A percentile compares a stretch with the other conserved stretches of the same genome.
Conservation (phyloP, 1,140 invertebrate genomes). For the Aphis craccivora region DNA sequence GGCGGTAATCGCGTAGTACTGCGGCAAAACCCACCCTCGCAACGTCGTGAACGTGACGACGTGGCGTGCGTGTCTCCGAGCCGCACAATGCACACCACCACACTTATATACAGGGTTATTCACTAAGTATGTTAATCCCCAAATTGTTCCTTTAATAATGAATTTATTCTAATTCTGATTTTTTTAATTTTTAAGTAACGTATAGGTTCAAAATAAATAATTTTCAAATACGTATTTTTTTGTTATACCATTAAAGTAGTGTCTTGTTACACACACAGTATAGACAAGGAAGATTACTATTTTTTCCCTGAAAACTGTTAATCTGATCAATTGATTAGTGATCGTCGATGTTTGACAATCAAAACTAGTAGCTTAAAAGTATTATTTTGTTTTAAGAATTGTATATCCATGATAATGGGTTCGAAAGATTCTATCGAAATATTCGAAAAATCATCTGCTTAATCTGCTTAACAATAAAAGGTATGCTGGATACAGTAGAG, state of each 20-base stretch:
- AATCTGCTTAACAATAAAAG: not conserved
- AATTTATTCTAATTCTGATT: not conserved
- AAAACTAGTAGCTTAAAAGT: not conserved
- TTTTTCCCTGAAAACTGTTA: no score
- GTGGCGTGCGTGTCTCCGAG: not conserved
- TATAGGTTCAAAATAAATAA: not conserved
- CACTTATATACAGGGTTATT: not conserved
- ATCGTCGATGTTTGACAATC: not conserved
- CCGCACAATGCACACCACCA: not conserved
- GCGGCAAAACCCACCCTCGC: conserved; percentile 18
- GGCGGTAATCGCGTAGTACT: not conserved
- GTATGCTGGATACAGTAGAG: not conserved
- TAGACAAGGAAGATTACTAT: not conserved
- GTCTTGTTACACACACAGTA: not conserved
- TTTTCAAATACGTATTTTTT: not conserved
- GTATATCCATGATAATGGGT: not conserved
- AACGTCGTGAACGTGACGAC: not conserved
- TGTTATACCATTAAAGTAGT: not conserved
- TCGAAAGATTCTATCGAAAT: not conserved
- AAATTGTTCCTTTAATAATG: not conserved
- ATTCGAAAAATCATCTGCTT: not conserved
- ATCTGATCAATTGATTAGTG: no score
- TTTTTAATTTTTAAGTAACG: not conserved
- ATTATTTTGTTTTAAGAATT: not conserved
- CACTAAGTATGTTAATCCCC: not conserved